These are phyloP conservation scores for Gasterosteus nipponicus DNA, from an alignment of 2,113 vertebrate species.

Conservation along the genomic window DNA sequence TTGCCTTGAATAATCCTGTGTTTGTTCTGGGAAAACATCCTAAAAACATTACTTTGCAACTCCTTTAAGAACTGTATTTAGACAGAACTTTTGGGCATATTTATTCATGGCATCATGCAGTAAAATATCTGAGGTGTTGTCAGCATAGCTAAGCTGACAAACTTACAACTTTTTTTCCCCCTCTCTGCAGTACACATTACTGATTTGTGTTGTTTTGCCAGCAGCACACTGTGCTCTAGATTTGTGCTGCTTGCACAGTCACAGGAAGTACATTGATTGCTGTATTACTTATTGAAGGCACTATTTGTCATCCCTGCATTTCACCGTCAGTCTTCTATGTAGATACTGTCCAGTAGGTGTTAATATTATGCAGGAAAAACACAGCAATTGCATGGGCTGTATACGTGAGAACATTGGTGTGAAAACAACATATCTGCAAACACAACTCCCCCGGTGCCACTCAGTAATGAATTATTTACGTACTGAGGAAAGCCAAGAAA, in stretches of 20 bases:
- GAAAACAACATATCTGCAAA: constrained; percentile 73
- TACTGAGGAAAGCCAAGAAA: constrained; percentile 65
- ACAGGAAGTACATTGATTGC: constrained; percentile 52
- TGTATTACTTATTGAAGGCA: constrained; percentile 11
- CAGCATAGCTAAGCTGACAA: constrained; percentile 57
- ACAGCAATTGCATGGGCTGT: constrained; percentile 50
- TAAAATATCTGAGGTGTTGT: constrained; percentile 57
- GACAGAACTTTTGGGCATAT: constrained; percentile 53
- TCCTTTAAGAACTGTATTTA: constrained; percentile 49
- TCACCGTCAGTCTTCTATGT: constrained; percentile 12
- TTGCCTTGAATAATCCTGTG: constrained; percentile 24
- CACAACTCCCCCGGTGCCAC: constrained; percentile 45
- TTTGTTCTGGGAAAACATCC: constrained; percentile 44
- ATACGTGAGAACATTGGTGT: constrained; percentile 66
- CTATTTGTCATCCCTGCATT: constrained; percentile 48
- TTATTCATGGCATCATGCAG: constrained; percentile 55
- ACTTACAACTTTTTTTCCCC: constrained; percentile 25
- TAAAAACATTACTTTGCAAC: constrained; percentile 29
- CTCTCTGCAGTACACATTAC: constrained; percentile 54
- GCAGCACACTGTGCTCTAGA: constrained; percentile 66
- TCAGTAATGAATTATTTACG: constrained; percentile 76
- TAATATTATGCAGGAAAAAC: constrained; percentile 70
- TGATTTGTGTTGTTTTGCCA: constrained; percentile 67
- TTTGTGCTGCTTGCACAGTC: constrained; percentile 57
- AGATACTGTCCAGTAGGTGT: constrained; percentile 56